Evolutionary conservation across 2,888 invertebrate genomes (phyloP).

Genomic region (Trachelus troglodyta): DNA sequence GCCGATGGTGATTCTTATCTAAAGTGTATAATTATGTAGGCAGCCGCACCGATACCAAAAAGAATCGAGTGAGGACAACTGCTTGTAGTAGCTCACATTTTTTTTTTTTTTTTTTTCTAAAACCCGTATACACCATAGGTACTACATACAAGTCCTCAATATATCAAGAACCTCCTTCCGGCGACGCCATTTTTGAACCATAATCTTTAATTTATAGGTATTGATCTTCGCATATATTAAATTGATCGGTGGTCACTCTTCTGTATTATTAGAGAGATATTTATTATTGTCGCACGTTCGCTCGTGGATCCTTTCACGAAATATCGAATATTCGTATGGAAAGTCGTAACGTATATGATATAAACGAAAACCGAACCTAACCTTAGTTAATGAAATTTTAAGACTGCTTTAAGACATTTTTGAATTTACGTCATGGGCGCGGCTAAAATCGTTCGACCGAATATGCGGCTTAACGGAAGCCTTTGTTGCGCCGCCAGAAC

Average conservation of each 20-base stretch:
- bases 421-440: slow-evolving; percentile 14
- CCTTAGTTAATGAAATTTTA: slow-evolving; percentile 10
- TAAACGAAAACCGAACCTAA: not conserved
- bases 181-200: too few relatives aligned
- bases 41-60: slow-evolving; percentile 9
- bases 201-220: too few relatives aligned
- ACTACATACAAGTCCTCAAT: too few relatives aligned
- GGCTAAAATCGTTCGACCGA: slow-evolving; percentile 18
- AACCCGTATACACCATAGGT: not conserved
- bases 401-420: not conserved
- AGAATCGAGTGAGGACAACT: not conserved
- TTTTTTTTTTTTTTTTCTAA: not conserved
- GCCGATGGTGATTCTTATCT: slow-evolving; percentile 17
- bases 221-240: too few relatives aligned
- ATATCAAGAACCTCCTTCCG: too few relatives aligned
- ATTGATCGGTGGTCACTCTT: too few relatives aligned
- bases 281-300: too few relatives aligned
- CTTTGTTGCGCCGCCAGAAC: slow-evolving; percentile 17
- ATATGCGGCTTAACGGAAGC: slow-evolving; percentile 19
- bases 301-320: too few relatives aligned
- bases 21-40: slow-evolving; percentile 22
- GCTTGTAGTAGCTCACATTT: too few relatives aligned
- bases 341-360: too few relatives aligned
- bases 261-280: too few relatives aligned
- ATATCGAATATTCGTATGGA: too few relatives aligned